Evolutionary conservation across 1,140 invertebrate genomes (phyloP).

Genomic region (Drosophila grimshawi): DNA sequence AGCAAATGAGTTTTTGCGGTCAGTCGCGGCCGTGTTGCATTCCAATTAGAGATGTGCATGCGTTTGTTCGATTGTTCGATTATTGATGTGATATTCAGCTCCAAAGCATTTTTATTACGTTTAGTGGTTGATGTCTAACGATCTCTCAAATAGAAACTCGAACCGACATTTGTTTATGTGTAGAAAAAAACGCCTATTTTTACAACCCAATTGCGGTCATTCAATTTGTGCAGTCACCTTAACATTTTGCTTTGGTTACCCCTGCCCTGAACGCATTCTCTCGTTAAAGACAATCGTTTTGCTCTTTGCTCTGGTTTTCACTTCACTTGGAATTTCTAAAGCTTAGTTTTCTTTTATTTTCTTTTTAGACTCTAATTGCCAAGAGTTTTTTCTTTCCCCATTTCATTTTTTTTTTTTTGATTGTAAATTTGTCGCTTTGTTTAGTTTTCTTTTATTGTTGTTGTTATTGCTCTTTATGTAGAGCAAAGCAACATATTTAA

Average conservation of each 20-base stretch:
- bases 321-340: constrained; percentile 39
- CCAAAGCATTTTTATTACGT: no score
- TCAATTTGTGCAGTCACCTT: constrained; percentile 44
- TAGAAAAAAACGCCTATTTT: constrained; percentile 13
- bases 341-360: constrained; percentile 35
- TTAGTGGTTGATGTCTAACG: not conserved
- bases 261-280: not conserved
- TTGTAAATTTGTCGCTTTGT: constrained; percentile 33
- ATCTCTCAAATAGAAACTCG: not conserved
- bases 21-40: constrained; percentile 15
- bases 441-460: constrained; percentile 26
- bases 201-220: constrained; percentile 46
- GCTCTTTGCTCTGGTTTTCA: constrained; percentile 57
- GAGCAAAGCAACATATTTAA: constrained; percentile 38
- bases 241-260: constrained; percentile 16
- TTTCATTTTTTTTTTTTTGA: constrained; percentile 27
- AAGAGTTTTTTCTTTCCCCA: constrained; percentile 29
- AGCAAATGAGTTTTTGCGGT: constrained; percentile 56
- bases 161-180: not conserved
- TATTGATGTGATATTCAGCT: no score
- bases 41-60: not conserved
- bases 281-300: constrained; percentile 25
- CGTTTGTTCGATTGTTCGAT: not conserved
- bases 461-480: constrained; percentile 39
- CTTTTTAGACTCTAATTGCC: constrained; percentile 49